A percentile compares a stretch with the other conserved stretches of the same genome.
Conservation (phyloP, 1,140 invertebrate genomes). For the Lepidotrigona ventralis region DNA sequence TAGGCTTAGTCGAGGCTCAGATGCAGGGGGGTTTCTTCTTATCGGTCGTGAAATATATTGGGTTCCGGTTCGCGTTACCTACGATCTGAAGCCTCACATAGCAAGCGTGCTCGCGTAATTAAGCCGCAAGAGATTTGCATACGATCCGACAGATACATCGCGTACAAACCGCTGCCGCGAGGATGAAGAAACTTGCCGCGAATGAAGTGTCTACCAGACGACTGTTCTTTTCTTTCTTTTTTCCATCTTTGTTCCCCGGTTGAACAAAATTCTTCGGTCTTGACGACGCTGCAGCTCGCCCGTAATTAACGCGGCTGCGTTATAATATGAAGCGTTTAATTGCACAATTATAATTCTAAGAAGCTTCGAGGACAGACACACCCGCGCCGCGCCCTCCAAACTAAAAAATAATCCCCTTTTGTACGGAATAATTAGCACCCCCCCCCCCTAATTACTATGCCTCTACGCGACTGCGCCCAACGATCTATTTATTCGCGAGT, state of each 20-base stretch:
- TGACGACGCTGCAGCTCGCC: not conserved
- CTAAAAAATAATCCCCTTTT: slow-evolving; percentile 9
- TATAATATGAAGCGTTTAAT: slow-evolving; percentile 19
- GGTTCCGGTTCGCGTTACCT: slow-evolving; percentile 75
- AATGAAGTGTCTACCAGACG: not conserved
- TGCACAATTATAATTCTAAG: slow-evolving; percentile 18
- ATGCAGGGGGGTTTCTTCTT: slow-evolving; percentile 66
- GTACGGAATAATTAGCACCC: slow-evolving; percentile 7
- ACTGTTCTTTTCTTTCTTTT: not conserved
- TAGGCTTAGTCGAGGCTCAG: slow-evolving; percentile 11
- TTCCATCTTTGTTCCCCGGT: not conserved
- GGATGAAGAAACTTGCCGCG: slow-evolving; percentile 25
- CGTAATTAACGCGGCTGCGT: slow-evolving; percentile 8
- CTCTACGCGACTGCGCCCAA: not conserved
- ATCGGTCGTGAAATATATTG: slow-evolving; percentile 73
- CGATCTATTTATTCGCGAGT: not conserved
- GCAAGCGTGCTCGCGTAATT: slow-evolving; percentile 77
- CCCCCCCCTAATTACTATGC: not conserved
- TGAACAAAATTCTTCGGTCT: slow-evolving; percentile 24
- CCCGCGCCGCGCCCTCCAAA: not conserved
- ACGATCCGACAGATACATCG: slow-evolving; percentile 72
- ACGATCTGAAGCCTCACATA: slow-evolving; percentile 71
- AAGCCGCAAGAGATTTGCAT: slow-evolving; percentile 78
- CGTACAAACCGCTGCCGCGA: slow-evolving; percentile 6
- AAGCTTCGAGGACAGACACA: not conserved